Percentiles rank a stretch among this genome's conserved stretches.
Evolutionary conservation across 2,888 invertebrate genomes (phyloP).

Genomic region (Steinernema hermaphroditum): DNA sequence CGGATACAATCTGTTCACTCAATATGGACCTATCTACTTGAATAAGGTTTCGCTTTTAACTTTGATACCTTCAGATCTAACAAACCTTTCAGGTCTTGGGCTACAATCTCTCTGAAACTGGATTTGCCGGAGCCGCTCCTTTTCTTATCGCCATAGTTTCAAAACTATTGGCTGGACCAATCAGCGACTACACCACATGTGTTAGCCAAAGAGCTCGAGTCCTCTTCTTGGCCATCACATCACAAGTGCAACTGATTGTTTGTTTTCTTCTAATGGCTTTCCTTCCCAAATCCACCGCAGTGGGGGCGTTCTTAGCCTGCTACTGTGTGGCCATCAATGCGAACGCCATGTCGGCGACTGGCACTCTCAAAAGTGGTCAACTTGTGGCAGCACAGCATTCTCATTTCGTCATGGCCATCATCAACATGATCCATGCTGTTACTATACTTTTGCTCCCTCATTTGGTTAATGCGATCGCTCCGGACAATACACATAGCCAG

Average conservation of each 20-base stretch:
- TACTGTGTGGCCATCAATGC: conserved; percentile 18
- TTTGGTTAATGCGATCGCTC: neutral
- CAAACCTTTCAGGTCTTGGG: neutral
- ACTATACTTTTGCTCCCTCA: neutral
- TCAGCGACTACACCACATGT: conserved; percentile 9
- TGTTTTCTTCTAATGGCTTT: conserved; percentile 17
- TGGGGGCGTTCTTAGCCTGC: neutral
- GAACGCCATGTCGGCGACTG: neutral
- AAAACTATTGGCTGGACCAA: neutral
- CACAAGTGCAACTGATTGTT: neutral
- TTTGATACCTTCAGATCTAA: neutral
- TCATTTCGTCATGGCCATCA: conserved; percentile 15
- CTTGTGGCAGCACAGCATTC: conserved; percentile 18
- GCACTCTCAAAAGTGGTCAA: conserved; percentile 22
- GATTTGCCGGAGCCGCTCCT: neutral
- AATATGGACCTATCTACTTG: conserved; percentile 7
- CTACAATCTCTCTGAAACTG: neutral
- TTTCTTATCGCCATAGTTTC: conserved; percentile 1
- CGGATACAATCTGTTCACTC: conserved; percentile 18
- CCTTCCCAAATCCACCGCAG: neutral
- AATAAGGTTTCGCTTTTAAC: neutral
- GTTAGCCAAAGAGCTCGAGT: neutral
- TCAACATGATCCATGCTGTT: conserved; percentile 6
- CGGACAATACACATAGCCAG: neutral
- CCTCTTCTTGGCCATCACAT: neutral